phyloP scores from a whole-genome alignment of 2,888 invertebrate species.

The Drosophila histrio region DNA sequence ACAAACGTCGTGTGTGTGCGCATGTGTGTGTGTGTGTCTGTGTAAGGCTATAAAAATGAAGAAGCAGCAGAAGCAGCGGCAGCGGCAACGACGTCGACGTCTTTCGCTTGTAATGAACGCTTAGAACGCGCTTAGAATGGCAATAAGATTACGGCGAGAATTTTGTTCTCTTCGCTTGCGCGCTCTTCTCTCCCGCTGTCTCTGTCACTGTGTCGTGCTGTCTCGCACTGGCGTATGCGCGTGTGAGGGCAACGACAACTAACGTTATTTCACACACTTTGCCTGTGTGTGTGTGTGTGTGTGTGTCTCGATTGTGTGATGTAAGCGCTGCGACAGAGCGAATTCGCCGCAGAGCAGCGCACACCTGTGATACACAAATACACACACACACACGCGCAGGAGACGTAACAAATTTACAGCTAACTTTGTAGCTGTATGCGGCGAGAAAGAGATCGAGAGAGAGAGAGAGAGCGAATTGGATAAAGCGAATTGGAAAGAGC shows the following conservation, averaged over 20 bases:
- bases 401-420: constrained; percentile 84
- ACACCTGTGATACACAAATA: constrained; percentile 62
- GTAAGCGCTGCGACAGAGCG: constrained; percentile 64
- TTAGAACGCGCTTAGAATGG: constrained; percentile 80
- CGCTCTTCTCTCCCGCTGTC: background rate
- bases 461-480: constrained; percentile 18
- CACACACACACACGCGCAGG: constrained; percentile 5
- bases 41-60: constrained; percentile 46
- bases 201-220: background rate
- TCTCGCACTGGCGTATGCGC: constrained; percentile 29
- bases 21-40: constrained; percentile 9
- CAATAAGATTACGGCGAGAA: constrained; percentile 69
- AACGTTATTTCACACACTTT: constrained; percentile 76
- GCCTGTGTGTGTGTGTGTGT: constrained; percentile 14
- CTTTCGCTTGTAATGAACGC: constrained; percentile 56
- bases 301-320: constrained; percentile 53
- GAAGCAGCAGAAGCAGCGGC: constrained; percentile 48
- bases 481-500: constrained; percentile 11
- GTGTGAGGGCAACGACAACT: constrained; percentile 70
- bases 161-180: constrained; percentile 10
- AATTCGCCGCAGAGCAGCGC: constrained; percentile 58
- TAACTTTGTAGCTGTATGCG: constrained; percentile 79
- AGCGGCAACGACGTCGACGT: constrained; percentile 36
- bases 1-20: constrained; percentile 19
- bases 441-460: constrained; percentile 26